Evolutionary conservation across 2,888 invertebrate species (phyloP).

Genomic region (Boloria selene): DNA sequence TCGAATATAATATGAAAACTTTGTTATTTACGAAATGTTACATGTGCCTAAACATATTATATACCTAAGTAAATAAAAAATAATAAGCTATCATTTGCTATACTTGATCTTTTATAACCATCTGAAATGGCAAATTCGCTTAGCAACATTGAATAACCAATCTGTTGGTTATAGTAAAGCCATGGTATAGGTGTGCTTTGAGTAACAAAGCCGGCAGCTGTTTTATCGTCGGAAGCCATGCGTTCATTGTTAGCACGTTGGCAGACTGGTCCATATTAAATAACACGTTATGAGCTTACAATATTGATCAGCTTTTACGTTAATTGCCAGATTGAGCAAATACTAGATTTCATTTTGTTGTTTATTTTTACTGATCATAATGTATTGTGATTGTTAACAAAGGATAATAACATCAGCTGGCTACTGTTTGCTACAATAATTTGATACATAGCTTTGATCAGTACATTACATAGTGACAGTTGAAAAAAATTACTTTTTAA

Average conservation of each 20-base stretch:
- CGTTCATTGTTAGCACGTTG: constrained; percentile 56
- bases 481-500: too few species aligned
- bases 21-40: too few species aligned
- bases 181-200: constrained; percentile 26
- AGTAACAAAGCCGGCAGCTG: constrained; percentile 48
- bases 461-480: too few species aligned
- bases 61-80: too few species aligned
- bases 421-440: constrained; percentile 5
- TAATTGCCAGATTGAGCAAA: constrained; percentile 39
- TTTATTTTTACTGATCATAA: constrained; percentile 31
- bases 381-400: constrained; percentile 6
- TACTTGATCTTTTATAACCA: constrained; percentile 14
- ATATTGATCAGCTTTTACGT: constrained; percentile 49
- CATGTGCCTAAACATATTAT: too few species aligned
- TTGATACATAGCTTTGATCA: too few species aligned
- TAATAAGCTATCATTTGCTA: too few species aligned
- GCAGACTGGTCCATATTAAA: constrained; percentile 52
- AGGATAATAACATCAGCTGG: constrained; percentile 9
- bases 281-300: constrained; percentile 48
- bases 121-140: constrained; percentile 8
- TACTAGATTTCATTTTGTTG: constrained; percentile 36
- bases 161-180: constrained; percentile 13
- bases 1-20: too few species aligned
- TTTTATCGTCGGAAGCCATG: constrained; percentile 56
- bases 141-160: constrained; percentile 21